Evolutionary conservation across 2,888 invertebrate genomes (phyloP).

Genomic region (Ochropleura leucogaster): DNA sequence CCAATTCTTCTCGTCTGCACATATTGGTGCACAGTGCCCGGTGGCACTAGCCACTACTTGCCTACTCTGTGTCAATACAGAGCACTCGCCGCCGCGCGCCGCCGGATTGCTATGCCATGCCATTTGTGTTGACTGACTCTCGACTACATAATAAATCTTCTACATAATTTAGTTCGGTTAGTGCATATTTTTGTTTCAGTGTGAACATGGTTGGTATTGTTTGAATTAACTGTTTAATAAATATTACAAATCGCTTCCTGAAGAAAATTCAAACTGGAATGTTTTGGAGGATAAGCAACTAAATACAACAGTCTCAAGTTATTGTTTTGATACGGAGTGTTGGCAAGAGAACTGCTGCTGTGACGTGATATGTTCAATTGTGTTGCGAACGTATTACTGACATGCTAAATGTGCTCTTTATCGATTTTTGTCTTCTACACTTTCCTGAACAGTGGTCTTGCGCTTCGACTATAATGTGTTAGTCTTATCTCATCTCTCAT

Average conservation of each 20-base stretch:
- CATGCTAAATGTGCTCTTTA: neutral
- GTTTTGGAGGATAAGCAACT: conserved; percentile 41
- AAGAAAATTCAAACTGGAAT: conserved; percentile 35
- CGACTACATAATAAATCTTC: conserved; percentile 1
- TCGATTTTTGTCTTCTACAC: neutral
- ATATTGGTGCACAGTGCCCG: neutral
- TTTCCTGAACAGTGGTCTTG: neutral
- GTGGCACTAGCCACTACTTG: neutral
- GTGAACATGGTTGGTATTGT: conserved; percentile 22
- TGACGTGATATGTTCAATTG: neutral
- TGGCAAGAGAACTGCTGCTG: conserved; percentile 20
- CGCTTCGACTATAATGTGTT: neutral
- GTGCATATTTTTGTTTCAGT: conserved; percentile 37
- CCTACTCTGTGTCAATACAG: conserved; percentile 16
- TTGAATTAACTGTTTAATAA: conserved; percentile 50
- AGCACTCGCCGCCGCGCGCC: conserved; percentile 1
- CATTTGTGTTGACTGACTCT: conserved; percentile 30
- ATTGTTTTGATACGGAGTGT: conserved; percentile 26
- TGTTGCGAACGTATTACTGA: too few relatives aligned
- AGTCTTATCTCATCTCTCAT: neutral
- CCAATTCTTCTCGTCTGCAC: conserved; percentile 8
- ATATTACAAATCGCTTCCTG: conserved; percentile 49
- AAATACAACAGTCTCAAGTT: conserved; percentile 42
- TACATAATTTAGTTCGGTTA: neutral
- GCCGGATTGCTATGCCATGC: conserved; percentile 8